Percentiles rank a stretch among this genome's conserved stretches.
Evolutionary conservation across 2,797 vertebrate genomes (phyloP).

Genomic region (Rhinogobio ventralis): DNA sequence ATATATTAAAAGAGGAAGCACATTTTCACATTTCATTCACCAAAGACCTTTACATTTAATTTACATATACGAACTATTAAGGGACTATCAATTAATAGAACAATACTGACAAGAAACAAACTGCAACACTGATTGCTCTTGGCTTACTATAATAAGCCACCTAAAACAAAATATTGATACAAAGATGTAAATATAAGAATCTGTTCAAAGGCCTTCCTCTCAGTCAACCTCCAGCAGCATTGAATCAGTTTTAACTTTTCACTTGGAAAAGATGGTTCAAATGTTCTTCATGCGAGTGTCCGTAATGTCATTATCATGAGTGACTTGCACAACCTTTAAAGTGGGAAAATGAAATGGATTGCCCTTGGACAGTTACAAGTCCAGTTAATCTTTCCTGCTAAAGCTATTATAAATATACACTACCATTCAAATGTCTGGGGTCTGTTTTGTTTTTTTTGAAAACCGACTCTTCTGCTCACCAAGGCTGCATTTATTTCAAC

Average conservation of each 20-base stretch:
- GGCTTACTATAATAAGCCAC: background rate
- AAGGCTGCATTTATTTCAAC: background rate
- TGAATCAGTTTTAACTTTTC: background rate
- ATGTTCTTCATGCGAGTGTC: background rate
- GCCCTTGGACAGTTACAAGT: background rate
- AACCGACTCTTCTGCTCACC: background rate
- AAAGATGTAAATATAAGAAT: background rate
- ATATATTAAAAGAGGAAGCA: background rate
- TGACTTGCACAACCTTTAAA: conserved; percentile 5
- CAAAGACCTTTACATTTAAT: background rate
- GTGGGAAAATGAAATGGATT: background rate
- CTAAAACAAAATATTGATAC: background rate
- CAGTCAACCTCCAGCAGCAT: background rate
- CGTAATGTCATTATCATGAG: background rate
- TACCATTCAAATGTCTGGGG: background rate
- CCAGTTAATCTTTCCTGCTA: background rate
- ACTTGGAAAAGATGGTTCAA: background rate
- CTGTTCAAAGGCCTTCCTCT: background rate
- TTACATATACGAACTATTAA: conserved; percentile 1
- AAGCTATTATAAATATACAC: background rate
- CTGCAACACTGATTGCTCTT: background rate
- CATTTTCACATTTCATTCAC: background rate
- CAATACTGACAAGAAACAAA: background rate
- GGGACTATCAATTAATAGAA: background rate
- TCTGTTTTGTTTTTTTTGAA: background rate